Base-by-base conservation (phyloP, 2,113 vertebrate species). In the Calypte anna region DNA sequence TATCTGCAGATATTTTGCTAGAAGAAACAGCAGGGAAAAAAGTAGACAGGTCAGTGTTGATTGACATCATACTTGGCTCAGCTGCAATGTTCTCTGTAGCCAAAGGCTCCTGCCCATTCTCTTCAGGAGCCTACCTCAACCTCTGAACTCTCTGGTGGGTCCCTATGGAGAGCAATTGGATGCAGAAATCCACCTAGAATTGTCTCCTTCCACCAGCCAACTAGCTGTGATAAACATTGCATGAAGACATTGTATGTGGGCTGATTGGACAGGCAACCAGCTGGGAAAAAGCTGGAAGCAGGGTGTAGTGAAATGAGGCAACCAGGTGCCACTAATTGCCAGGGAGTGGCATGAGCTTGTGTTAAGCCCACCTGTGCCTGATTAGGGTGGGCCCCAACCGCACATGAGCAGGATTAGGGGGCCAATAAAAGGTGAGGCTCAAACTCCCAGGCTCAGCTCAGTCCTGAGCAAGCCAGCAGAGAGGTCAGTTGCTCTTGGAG, bases 141-240 rank as follows among this genome's bases (percentile, higher is more conserved):
- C 30, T 10, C 7, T 62, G 46, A 82, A 54, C 16, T 87, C 11
- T 78, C 57, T 36, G 12, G 12, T 51, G 22, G 4, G 10, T 43
- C 15, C 31, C 51, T 64, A 10, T 0, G 1, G 54, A 73, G 44
- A 72, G 14, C 19, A 76, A n/a, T 20, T 3, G 1, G 14, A 12
- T 62, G 17, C 51, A 93, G 40, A 82, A 82, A 80, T 61, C 9
- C 40, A 22, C 25, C 72, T 80, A 30, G 36, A 91, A 54, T 64
- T 72, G 9, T 21, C 24, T 25, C 50, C 57, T 43, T 85, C 50
- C 51, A 50, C 23, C 17, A 46, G 76, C 36, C 66, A 75, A 10
- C 2, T 3, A 51, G n/a, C 0, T 2, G 20, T 13, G 23, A 38
- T 19, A 51, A 2, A 9, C 22, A 4, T 14, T 6, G 10, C 2